Evolutionary conservation across 1,140 invertebrate species (phyloP).

Genomic region (Palaemon carinicauda): DNA sequence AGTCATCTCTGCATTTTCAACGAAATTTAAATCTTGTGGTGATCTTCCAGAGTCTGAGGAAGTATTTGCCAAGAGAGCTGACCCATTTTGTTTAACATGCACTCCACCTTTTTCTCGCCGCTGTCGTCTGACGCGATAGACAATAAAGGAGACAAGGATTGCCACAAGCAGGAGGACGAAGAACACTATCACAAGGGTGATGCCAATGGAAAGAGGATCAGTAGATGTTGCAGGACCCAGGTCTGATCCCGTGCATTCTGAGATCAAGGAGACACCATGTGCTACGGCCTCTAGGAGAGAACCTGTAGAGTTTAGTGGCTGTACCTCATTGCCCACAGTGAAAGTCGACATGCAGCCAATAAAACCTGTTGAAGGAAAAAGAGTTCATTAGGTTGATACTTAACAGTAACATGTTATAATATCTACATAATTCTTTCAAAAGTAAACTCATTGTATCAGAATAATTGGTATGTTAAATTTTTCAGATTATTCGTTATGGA

Average conservation of each 20-base stretch:
- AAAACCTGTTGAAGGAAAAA: constrained; percentile 70
- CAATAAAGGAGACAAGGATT: constrained; percentile 87
- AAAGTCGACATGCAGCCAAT: constrained; percentile 91
- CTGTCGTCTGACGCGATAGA: constrained; percentile 84
- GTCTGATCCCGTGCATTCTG: constrained; percentile 73
- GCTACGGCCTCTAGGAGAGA: constrained; percentile 71
- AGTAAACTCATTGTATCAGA: too few relatives aligned
- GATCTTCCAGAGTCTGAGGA: constrained; percentile 58
- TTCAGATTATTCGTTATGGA: too few relatives aligned
- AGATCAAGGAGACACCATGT: constrained; percentile 61
- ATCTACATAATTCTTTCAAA: too few relatives aligned
- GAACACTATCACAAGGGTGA: constrained; percentile 92
- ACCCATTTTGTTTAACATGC: constrained; percentile 63
- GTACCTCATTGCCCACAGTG: constrained; percentile 85
- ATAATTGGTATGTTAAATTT: too few relatives aligned
- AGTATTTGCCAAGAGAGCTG: constrained; percentile 67
- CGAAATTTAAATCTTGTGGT: constrained; percentile 63
- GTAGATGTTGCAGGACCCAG: constrained; percentile 74
- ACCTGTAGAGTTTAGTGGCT: constrained; percentile 87
- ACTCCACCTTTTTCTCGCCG: constrained; percentile 77
- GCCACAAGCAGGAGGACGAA: constrained; percentile 88
- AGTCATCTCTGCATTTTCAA: constrained; percentile 71
- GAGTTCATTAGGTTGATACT: background rate
- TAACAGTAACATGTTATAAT: too few relatives aligned
- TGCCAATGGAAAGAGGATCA: constrained; percentile 87